These are phyloP conservation scores for Vireo griseus DNA, from an alignment of 2,797 vertebrate species.

Conservation along the genomic window DNA sequence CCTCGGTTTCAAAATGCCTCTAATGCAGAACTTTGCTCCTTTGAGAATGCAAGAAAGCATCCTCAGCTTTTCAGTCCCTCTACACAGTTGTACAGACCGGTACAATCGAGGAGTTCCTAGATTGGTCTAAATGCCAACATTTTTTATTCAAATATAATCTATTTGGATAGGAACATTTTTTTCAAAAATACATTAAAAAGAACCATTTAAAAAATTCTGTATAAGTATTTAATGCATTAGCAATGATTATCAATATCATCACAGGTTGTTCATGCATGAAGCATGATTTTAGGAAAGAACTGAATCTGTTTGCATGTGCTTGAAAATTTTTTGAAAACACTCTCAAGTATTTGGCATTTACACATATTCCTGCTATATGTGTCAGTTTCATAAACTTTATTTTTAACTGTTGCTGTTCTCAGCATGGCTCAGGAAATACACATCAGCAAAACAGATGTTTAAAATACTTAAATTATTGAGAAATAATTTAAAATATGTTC, in stretches of 20 bases:
- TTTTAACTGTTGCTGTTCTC: background rate
- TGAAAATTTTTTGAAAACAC: background rate
- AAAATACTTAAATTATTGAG: background rate
- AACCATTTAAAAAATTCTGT: background rate
- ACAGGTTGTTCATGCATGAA: background rate
- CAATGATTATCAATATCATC: background rate
- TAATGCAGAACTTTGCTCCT: background rate
- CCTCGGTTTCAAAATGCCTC: background rate
- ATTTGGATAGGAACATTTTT: background rate
- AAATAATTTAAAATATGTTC: background rate
- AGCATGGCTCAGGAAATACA: background rate
- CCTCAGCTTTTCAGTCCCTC: background rate
- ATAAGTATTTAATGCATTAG: background rate
- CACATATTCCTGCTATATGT: background rate
- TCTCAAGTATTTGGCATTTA: background rate
- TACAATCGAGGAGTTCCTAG: rapidly evolving
- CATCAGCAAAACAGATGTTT: background rate
- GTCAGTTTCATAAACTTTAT: background rate
- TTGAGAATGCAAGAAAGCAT: background rate
- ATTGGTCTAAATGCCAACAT: background rate
- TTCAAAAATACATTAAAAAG: background rate
- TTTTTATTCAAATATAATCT: background rate
- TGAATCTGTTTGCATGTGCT: background rate
- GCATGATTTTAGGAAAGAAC: background rate
- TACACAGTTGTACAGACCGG: background rate